phyloP scores from a whole-genome alignment of 2,797 vertebrate genomes.

The Merluccius polli region DNA sequence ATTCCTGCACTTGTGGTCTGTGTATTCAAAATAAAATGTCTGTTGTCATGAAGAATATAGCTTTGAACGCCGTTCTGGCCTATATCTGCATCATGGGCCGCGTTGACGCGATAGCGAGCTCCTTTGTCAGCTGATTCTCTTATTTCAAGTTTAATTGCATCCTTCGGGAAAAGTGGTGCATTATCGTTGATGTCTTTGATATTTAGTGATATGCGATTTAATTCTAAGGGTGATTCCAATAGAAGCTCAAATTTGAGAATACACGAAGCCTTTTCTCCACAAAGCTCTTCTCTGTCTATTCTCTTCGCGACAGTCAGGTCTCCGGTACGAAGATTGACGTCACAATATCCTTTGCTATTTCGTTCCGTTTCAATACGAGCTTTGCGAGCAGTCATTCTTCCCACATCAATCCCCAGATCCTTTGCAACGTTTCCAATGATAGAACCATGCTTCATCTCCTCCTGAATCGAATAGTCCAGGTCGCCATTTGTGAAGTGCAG shows the following conservation, averaged over 20 bases:
- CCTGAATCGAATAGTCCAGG: slow-evolving; percentile 35
- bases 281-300: slow-evolving; percentile 59
- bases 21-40: slow-evolving; percentile 33
- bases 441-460: slow-evolving; percentile 48
- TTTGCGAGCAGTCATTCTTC: slow-evolving; percentile 32
- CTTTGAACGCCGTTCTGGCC: slow-evolving; percentile 60
- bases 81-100: slow-evolving; percentile 67
- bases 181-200: slow-evolving; percentile 76
- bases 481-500: slow-evolving; percentile 21
- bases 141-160: slow-evolving; percentile 62
- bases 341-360: slow-evolving; percentile 27
- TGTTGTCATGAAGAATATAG: slow-evolving; percentile 37
- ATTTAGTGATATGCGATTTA: slow-evolving; percentile 64
- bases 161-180: slow-evolving; percentile 63
- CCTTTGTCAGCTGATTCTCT: slow-evolving; percentile 53
- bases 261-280: slow-evolving; percentile 50
- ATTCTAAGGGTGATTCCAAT: slow-evolving; percentile 69
- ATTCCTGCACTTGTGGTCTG: slow-evolving; percentile 17
- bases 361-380: slow-evolving; percentile 52
- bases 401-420: slow-evolving; percentile 50
- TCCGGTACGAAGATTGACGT: slow-evolving; percentile 44
- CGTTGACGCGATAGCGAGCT: slow-evolving; percentile 56
- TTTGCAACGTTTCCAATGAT: slow-evolving; percentile 53
- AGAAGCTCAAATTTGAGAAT: slow-evolving; percentile 70
- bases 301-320: slow-evolving; percentile 44